Conservation (phyloP, 2,113 vertebrate species). For the Sminthopsis crassicaudata region DNA sequence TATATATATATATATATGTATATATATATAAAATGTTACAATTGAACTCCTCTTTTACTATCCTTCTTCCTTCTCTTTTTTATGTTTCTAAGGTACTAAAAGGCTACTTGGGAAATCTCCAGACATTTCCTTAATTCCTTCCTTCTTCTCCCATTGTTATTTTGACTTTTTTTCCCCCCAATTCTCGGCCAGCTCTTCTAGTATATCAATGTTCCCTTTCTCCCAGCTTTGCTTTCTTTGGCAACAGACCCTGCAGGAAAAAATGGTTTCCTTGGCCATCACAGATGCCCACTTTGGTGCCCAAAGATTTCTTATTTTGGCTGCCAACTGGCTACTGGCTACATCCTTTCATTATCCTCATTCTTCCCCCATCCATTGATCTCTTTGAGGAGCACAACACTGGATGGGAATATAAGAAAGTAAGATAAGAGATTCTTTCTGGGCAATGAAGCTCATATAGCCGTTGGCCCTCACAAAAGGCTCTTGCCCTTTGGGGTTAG, state of each 20-base stretch:
- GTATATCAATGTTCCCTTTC: not conserved
- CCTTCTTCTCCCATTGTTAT: not conserved
- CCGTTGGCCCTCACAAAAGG: too few species aligned
- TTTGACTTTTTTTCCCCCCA: not conserved
- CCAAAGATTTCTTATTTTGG: not conserved
- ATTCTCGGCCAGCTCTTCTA: not conserved
- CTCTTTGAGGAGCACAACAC: not conserved
- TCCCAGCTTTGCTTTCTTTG: not conserved
- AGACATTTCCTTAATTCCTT: not conserved
- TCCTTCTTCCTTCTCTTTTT: not conserved
- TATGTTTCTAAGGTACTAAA: not conserved
- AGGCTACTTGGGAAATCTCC: not conserved
- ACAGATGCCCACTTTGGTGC: not conserved
- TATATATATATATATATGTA: too few species aligned
- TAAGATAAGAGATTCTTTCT: not conserved
- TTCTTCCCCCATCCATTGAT: not conserved
- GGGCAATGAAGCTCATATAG: not conserved
- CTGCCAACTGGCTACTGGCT: not conserved
- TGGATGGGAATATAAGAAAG: not conserved
- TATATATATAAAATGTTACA: not conserved
- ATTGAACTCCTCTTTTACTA: not conserved
- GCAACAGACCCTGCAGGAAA: not conserved
- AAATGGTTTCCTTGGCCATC: not conserved
- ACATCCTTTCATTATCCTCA: not conserved
- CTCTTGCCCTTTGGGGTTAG: not conserved